A percentile compares a stretch with the other conserved stretches of the same genome.
Conservation (phyloP, 2,797 vertebrate species). For the Taenioides sp. region DNA sequence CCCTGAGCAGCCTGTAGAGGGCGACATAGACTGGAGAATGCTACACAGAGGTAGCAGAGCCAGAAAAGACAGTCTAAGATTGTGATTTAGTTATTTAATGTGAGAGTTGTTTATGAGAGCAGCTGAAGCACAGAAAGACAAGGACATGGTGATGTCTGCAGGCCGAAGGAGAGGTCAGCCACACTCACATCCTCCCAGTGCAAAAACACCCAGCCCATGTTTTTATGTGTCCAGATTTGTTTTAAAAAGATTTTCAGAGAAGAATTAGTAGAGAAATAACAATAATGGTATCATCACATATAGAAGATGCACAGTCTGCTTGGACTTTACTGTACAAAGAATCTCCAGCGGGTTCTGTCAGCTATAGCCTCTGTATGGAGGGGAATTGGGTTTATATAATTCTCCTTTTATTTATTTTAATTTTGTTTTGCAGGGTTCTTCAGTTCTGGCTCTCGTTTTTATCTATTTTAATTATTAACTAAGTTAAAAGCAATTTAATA, state of each 20-base stretch:
- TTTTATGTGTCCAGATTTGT: slow-evolving; percentile 53
- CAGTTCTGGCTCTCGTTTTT: slow-evolving; percentile 85
- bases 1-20: slow-evolving; percentile 48
- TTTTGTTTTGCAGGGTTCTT: slow-evolving; percentile 82
- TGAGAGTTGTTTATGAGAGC: slow-evolving; percentile 40
- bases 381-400: slow-evolving; percentile 71
- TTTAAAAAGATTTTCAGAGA: slow-evolving; percentile 64
- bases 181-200: slow-evolving; percentile 47
- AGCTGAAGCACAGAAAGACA: slow-evolving; percentile 60
- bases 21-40: slow-evolving; percentile 46
- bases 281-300: slow-evolving; percentile 62
- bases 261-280: slow-evolving; percentile 62
- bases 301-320: slow-evolving; percentile 76
- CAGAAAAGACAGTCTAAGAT: slow-evolving; percentile 48
- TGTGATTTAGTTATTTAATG: slow-evolving; percentile 64
- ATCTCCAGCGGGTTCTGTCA: slow-evolving; percentile 72
- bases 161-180: slow-evolving; percentile 49
- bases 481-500: slow-evolving; percentile 87
- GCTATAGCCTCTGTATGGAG: slow-evolving; percentile 74
- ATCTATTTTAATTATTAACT: slow-evolving; percentile 87
- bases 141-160: slow-evolving; percentile 78
- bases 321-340: slow-evolving; percentile 75
- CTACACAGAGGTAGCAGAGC: slow-evolving; percentile 26
- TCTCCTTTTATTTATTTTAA: slow-evolving; percentile 80
- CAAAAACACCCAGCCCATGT: slow-evolving; percentile 41